These are phyloP conservation scores for Danio kyathit DNA, from an alignment of 2,797 vertebrate genomes.

Conservation along the genomic window DNA sequence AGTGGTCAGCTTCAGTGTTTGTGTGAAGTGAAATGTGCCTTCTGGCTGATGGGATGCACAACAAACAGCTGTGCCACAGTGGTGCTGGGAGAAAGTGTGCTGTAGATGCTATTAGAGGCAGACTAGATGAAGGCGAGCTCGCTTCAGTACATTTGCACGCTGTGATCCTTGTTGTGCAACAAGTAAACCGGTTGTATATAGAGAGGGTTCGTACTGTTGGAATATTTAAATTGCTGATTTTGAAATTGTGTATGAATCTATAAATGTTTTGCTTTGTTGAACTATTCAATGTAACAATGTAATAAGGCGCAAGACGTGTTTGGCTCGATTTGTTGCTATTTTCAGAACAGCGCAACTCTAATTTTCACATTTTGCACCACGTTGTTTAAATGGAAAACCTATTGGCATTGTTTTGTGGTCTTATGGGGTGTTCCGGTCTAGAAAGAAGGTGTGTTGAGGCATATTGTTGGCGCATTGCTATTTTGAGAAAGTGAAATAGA, in stretches of 20 bases:
- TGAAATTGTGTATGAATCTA: not conserved
- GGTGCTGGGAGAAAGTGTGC: conserved; percentile 17
- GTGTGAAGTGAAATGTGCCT: conserved; percentile 58
- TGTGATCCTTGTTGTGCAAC: not conserved
- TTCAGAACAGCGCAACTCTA: too few species aligned
- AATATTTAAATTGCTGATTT: not conserved
- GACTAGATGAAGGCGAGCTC: not conserved
- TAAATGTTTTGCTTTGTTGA: conserved; percentile 9
- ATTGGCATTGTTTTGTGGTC: too few species aligned
- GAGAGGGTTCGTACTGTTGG: not conserved
- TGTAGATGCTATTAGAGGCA: conserved; percentile 23
- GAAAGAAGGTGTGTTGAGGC: too few species aligned
- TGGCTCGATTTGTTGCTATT: too few species aligned
- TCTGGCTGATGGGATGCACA: conserved; percentile 52
- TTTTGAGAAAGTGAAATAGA: too few species aligned
- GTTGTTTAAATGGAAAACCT: too few species aligned
- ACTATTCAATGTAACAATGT: conserved; percentile 16
- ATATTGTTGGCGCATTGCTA: too few species aligned
- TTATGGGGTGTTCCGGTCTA: too few species aligned
- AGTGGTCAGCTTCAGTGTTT: conserved; percentile 54
- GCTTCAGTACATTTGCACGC: not conserved
- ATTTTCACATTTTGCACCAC: too few species aligned
- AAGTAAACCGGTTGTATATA: not conserved
- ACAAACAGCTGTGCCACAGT: conserved; percentile 46
- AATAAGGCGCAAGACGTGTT: too few species aligned